Evolutionary conservation across 2,888 invertebrate genomes (phyloP).

Genomic region (Lepidocyrtoides sp.): DNA sequence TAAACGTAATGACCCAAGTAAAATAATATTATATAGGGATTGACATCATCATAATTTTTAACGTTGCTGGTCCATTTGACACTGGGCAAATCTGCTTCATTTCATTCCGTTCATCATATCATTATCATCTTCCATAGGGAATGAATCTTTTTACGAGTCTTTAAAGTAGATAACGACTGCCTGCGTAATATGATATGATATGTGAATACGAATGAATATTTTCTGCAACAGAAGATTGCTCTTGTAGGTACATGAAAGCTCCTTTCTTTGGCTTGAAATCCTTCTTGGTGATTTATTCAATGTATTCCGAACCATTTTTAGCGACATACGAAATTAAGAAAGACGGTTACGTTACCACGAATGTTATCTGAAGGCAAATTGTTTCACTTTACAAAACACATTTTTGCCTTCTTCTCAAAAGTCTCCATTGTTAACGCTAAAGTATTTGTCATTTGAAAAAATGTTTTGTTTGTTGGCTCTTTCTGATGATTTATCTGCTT

Average conservation of each 20-base stretch:
- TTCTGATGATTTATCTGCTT: slow-evolving; percentile 39
- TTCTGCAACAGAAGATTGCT: neutral
- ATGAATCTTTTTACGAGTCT: neutral
- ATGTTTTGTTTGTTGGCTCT: slow-evolving; percentile 15
- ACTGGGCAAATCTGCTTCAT: neutral
- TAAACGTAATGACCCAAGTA: neutral
- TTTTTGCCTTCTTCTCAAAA: neutral
- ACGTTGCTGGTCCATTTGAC: slow-evolving; percentile 22
- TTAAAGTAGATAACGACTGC: neutral
- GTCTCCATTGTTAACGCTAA: neutral
- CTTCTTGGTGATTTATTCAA: slow-evolving; percentile 19
- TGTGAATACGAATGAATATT: neutral
- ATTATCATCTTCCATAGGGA: neutral
- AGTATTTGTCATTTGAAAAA: slow-evolving; percentile 20
- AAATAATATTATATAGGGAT: slow-evolving; percentile 6
- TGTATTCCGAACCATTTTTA: slow-evolving; percentile 34
- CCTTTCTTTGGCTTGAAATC: neutral
- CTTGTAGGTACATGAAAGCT: neutral
- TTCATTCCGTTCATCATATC: neutral
- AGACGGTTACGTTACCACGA: neutral
- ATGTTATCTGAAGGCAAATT: neutral
- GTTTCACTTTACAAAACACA: neutral
- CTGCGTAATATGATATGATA: neutral
- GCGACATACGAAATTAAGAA: neutral
- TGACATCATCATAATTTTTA: slow-evolving; percentile 36